These are phyloP conservation scores for Chamaetylas fuelleborni DNA, from an alignment of 2,113 vertebrate species.

Conservation along the genomic window DNA sequence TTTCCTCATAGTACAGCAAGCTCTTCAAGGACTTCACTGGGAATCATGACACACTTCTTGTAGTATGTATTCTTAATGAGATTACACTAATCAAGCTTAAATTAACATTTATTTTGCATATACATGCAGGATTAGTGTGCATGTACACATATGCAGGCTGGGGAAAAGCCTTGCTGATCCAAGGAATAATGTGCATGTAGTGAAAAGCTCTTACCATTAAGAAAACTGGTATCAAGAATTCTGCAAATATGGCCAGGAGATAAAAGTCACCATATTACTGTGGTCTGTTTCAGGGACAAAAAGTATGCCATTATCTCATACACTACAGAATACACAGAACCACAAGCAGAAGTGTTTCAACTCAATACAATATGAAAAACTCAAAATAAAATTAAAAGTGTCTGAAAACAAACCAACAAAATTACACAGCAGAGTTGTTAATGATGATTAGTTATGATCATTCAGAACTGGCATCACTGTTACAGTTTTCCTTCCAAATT, in stretches of 20 bases:
- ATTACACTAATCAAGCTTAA: constrained; percentile 27
- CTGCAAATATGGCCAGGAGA: constrained; percentile 22
- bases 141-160: neutral
- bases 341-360: constrained; percentile 77
- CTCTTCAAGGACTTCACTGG: constrained; percentile 3
- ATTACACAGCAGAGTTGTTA: constrained; percentile 73
- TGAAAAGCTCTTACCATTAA: neutral
- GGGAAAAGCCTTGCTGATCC: neutral
- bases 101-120: neutral
- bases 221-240: neutral
- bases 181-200: neutral
- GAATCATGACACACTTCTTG: neutral
- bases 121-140: neutral
- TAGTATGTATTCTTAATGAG: constrained; percentile 41
- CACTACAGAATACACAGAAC: constrained; percentile 51
- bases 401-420: constrained; percentile 78
- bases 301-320: constrained; percentile 49
- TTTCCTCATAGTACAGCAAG: neutral
- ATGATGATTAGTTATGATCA: constrained; percentile 75
- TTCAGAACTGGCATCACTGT: constrained; percentile 68
- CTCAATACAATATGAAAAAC: constrained; percentile 74
- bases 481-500: constrained; percentile 65
- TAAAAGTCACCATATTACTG: neutral
- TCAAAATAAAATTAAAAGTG: constrained; percentile 76
- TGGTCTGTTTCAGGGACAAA: constrained; percentile 55